These are phyloP conservation scores for Loris lydekkerianus DNA, from an alignment of 2,797 vertebrate species.

Conservation along the genomic window DNA sequence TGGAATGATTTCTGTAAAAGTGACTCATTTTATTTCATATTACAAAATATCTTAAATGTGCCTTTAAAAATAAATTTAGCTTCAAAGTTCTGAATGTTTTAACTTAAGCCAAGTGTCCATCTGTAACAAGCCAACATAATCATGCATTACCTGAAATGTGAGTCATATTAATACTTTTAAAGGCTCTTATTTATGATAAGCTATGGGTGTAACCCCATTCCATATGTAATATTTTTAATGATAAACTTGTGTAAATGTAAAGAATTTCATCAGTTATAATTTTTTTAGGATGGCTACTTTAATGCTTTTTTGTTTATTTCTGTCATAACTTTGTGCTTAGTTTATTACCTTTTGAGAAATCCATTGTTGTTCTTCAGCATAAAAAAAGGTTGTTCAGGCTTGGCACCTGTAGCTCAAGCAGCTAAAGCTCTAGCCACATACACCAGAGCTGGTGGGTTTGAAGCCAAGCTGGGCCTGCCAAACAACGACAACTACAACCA, in stretches of 20 bases:
- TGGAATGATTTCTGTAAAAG: conserved; percentile 35
- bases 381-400: background rate
- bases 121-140: background rate
- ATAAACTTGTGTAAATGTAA: conserved; percentile 49
- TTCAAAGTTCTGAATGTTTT: conserved; percentile 31
- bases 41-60: conserved; percentile 54
- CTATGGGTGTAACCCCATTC: background rate
- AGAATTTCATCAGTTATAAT: conserved; percentile 33
- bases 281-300: conserved; percentile 31
- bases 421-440: no score
- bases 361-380: background rate
- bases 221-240: background rate
- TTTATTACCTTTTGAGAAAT: conserved; percentile 63
- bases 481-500: no score
- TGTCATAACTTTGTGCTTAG: conserved; percentile 23
- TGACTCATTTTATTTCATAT: conserved; percentile 39
- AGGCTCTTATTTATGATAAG: conserved; percentile 9
- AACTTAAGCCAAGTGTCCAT: background rate
- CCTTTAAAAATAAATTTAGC: conserved; percentile 2
- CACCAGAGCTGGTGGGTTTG: no score
- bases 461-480: no score
- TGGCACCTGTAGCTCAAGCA: no score
- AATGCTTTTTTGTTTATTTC: conserved; percentile 32
- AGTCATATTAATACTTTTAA: conserved; percentile 18
- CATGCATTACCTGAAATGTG: background rate